Evolutionary conservation across 2,888 invertebrate species (phyloP), one percentile per base, ranked within the genome.

Genomic region (Melanostoma scalare): DNA sequence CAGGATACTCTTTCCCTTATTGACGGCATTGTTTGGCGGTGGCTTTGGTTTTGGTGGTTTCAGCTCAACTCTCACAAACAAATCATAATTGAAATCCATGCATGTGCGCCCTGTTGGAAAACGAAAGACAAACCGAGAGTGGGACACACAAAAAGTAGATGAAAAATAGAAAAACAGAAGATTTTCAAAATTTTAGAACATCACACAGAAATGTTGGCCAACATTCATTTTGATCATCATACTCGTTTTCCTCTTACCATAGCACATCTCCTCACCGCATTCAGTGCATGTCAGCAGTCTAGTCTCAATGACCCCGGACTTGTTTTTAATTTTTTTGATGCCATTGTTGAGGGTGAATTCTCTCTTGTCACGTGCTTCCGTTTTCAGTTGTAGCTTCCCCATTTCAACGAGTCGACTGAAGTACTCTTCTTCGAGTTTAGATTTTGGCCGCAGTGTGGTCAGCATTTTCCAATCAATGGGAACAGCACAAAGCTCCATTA

Each of bases 381-480:
- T 96, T 90, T 94, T 95, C 20, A 94, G 90, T 88, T 96, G 94
- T 5, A 96, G 92, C 91, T 96, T 97, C 63, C 96, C 95, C 90
- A 97, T 92, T 91, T 96, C 96, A 50, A 97, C 94, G 90, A 96
- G 92, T 87, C 96, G 95, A 85, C 96, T 96, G 89, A 96, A 97
- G 92, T 96, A 96, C 88, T 96, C 96, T 91, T 97, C 97, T 87
- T 98, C 97, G 33, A 94, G 91, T 88, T 96, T 96, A 38, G 93
- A 93, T 90, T 96, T 96, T 0, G 97, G 97, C 87, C 97, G 92
- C 36, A 96, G 90, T n/a, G 96, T 95, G 9, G 97, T 97, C 73
- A 98, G 92, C 97, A 98, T 97, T 90, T 96, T 94, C 97, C 97
- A 98, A 89, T 97, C 96, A 82, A 98, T 98, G 44, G 96, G 94